Evolutionary conservation across 2,113 vertebrate genomes (phyloP).

Genomic region (Zosterops japonicus): DNA sequence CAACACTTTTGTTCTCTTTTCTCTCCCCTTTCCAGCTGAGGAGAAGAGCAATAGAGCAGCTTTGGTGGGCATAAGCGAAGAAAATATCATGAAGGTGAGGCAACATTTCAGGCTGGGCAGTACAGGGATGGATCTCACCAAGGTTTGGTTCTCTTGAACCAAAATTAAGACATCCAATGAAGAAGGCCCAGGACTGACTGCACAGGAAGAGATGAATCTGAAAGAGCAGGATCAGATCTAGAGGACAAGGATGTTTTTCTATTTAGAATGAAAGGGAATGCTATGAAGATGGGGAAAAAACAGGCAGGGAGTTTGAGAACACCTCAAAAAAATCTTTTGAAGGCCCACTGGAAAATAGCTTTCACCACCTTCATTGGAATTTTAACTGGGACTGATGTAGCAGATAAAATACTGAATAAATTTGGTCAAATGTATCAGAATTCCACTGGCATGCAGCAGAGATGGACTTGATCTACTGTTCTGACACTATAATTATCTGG

Average conservation of each 20-base stretch:
- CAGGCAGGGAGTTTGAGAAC: neutral
- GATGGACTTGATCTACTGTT: neutral
- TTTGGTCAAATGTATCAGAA: neutral
- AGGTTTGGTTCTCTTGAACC: neutral
- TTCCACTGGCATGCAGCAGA: neutral
- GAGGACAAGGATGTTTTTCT: neutral
- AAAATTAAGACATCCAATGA: neutral
- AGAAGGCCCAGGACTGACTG: neutral
- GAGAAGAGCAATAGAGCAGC: neutral
- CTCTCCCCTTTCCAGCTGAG: neutral
- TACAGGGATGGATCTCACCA: neutral
- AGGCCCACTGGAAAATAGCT: neutral
- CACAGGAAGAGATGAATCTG: neutral
- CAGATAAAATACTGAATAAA: neutral
- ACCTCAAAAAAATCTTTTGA: neutral
- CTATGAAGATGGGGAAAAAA: neutral
- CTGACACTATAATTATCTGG: neutral
- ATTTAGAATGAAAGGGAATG: constrained; percentile 10
- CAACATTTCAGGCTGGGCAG: neutral
- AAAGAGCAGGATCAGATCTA: neutral
- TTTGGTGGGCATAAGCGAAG: neutral
- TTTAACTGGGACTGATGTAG: fast-evolving
- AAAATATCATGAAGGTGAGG: neutral
- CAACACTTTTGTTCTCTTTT: neutral
- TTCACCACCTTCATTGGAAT: neutral